Percentiles rank a stretch among this genome's conserved stretches.
Conservation (phyloP, 2,113 vertebrate species). For the Brachypteracias leptosomus region DNA sequence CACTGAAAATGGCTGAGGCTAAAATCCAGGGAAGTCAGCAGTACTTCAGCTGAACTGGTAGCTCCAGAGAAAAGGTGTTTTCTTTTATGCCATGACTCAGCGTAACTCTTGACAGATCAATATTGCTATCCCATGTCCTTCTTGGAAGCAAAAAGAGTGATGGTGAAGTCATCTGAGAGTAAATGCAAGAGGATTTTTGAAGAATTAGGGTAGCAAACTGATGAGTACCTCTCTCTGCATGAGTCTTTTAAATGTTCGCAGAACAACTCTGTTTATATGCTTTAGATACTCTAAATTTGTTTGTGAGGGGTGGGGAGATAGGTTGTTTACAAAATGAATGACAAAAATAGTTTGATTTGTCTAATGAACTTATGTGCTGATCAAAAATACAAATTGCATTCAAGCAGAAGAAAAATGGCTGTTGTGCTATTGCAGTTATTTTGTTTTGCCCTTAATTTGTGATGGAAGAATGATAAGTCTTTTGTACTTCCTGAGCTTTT, state of each 20-base stretch:
- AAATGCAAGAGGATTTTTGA: not conserved
- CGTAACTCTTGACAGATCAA: not conserved
- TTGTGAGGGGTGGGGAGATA: accelerated
- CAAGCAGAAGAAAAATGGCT: not conserved
- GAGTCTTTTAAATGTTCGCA: not conserved
- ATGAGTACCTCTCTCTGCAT: not conserved
- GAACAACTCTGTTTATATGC: not conserved
- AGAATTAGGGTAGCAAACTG: not conserved
- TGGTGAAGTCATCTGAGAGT: not conserved
- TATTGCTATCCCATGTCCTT: not conserved
- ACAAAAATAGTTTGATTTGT: not conserved
- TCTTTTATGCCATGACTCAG: not conserved
- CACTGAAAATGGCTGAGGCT: not conserved
- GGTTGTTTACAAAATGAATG: not conserved
- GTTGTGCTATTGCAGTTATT: not conserved
- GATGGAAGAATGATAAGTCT: not conserved
- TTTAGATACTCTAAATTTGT: not conserved
- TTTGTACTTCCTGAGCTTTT: not conserved
- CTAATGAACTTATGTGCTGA: not conserved
- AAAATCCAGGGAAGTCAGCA: not conserved
- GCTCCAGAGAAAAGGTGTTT: not conserved
- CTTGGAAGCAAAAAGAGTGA: not conserved
- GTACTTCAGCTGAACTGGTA: not conserved
- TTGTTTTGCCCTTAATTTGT: not conserved
- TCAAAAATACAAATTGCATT: not conserved